Evolutionary conservation across 2,113 vertebrate genomes (phyloP).

Genomic region (Myiagra hebetior): DNA sequence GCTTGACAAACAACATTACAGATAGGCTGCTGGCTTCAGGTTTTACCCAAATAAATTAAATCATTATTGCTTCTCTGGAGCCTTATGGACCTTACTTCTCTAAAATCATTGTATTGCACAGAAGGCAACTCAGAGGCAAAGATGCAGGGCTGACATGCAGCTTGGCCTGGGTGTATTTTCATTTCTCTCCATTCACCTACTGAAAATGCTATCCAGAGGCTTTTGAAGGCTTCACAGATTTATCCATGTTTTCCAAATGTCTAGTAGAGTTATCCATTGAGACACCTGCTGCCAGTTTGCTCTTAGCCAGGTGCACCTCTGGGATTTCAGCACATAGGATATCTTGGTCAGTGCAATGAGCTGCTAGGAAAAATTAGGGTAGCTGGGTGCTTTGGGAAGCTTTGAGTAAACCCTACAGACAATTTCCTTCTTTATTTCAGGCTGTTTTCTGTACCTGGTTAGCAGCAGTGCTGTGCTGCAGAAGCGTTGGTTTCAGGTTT

Average conservation of each 20-base stretch:
- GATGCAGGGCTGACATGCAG: background rate
- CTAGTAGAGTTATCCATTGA: background rate
- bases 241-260: background rate
- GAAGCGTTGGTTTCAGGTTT: background rate
- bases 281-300: background rate
- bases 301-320: background rate
- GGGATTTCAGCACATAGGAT: background rate
- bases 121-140: background rate
- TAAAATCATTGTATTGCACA: background rate
- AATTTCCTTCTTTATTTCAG: background rate
- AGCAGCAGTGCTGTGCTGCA: background rate
- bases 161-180: background rate
- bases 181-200: background rate
- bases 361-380: background rate
- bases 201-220: background rate
- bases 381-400: background rate
- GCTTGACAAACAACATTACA: background rate
- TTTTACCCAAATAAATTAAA: background rate
- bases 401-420: background rate
- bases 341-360: background rate
- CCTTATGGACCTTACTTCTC: background rate
- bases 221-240: background rate
- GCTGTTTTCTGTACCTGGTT: background rate
- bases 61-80: constrained; percentile 4
- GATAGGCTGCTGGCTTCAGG: background rate